Base-by-base conservation (phyloP, 2,888 invertebrate species). In the Stictocephala bisonia region DNA sequence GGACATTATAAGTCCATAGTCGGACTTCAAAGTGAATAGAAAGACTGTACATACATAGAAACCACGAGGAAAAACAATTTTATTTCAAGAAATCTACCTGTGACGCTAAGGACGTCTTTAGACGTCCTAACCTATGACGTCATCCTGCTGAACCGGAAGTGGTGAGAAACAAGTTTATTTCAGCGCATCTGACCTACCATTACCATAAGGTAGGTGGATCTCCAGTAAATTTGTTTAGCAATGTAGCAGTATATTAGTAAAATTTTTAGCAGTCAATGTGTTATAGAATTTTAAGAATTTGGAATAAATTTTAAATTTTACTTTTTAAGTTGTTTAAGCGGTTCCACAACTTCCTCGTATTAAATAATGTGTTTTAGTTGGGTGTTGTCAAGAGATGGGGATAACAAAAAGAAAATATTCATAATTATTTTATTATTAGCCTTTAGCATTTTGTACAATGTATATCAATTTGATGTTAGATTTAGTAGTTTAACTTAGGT, bases 201-300 rank as follows among this genome's bases (percentile, higher is more conserved):
- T 15, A 58, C 35, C 18, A 58, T 31, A 58, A 58, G 20, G 31
- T 58, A 58, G 20, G 15, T 29, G 18, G 35, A 3, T 35, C n/a
- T 9, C 3, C 9, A 58, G 4, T 31, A 31, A 29, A 58, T 3
- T 15, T 58, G 15, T 29, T 58, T 18, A 58, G 58, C 58, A 7
- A 31, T 58, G 26, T 58, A 31, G 53, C 26, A 53, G 53, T 53
- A 15, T 31, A 18, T 58, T 26, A 58, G 11, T n/a, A 4, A 58
- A 3, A 15, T 18, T 29, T 58, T 58, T 35, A 58, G 58, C 58
- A 58, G 58, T 58, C 53, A 53, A 53, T 53, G 53, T 53, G 50
- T 50, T 44, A n/a, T n/a, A n/a, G n/a, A n/a, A n/a, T n/a, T n/a
- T n/a, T n/a, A n/a, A n/a, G n/a, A n/a, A n/a, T n/a, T n/a, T n/a